Evolutionary conservation across 2,797 vertebrate species (phyloP), one percentile per base, ranked within the genome.

Genomic region (Phalanger gymnotis): DNA sequence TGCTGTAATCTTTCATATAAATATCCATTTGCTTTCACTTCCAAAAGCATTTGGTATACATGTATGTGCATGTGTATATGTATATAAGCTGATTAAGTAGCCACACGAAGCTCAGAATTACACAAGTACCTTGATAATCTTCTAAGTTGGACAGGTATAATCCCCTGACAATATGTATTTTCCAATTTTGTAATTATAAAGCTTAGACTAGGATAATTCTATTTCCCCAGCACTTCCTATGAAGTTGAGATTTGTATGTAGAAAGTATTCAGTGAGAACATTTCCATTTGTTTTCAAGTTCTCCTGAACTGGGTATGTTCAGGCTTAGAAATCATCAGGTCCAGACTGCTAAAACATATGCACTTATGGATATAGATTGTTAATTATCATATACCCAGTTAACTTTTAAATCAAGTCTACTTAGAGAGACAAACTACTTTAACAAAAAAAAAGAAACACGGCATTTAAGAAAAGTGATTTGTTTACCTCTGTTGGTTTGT

Each of bases 401-500:
- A 81, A 87, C 25, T 87, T 87, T 87, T 87, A 25, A 92, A 93
- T 66, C 57, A 93, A 95, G 40, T 13, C 95, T 53, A 31, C 0
- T 94, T 66, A 87, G 0, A 93, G 1, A 97, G 87, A 94, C 57
- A 95, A 93, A 93, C 1, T 87, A 30, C 92, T 94, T 91, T 95
- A 90, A 92, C 51, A 94, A 95, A 94, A 40, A 0, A 40, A n/a
- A 73, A 13, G 56, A 2, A 95, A 40, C 96, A 97, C 27, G 91
- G 58, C 92, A 97, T 97, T 98, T 98, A 97, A 93, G 92, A 98
- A 97, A 98, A 98, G 90, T 61, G 13, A 95, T 93, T 94, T 98
- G 98, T 98, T 99, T 98, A 99, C 99, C 99, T 99, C 99, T 99
- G 99, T 99, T 98, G 99, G 99, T 99, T 99, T 99, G 99, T 99